Percentiles rank a stretch among this genome's conserved stretches.
Evolutionary conservation across 1,140 invertebrate genomes (phyloP).

Genomic region (Penaeus vannamei): DNA sequence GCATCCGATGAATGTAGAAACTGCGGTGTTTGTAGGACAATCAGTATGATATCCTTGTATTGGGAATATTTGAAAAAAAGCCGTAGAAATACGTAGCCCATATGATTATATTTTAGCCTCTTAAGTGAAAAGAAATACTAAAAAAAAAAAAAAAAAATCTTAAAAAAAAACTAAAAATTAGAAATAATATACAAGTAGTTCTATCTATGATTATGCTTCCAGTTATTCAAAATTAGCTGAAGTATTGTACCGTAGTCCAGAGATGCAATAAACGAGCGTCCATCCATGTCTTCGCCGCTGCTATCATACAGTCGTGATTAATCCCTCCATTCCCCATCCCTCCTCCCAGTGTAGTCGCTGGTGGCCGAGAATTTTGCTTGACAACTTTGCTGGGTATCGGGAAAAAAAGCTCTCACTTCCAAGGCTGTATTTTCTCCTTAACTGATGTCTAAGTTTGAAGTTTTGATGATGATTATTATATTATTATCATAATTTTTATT

Average conservation of each 20-base stretch:
- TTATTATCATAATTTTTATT: too few relatives aligned
- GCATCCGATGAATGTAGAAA: conserved; percentile 12
- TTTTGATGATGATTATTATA: too few relatives aligned
- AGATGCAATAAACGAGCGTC: conserved; percentile 34
- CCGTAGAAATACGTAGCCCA: background rate
- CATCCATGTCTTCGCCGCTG: conserved; percentile 49
- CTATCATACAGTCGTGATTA: conserved; percentile 47
- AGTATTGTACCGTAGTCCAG: conserved; percentile 11
- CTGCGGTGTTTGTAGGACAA: conserved; percentile 34
- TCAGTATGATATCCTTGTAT: conserved; percentile 26
- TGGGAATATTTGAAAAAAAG: background rate
- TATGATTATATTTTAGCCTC: background rate
- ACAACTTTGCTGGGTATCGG: too few relatives aligned
- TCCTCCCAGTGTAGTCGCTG: conserved; percentile 27
- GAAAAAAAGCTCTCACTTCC: too few relatives aligned
- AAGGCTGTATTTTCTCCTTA: too few relatives aligned
- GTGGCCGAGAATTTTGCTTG: conserved; percentile 26
- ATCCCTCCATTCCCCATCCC: conserved; percentile 48
- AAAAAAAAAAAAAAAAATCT: background rate
- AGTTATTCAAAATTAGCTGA: conserved; percentile 20
- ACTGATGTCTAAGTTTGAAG: too few relatives aligned
- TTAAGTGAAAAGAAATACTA: background rate
- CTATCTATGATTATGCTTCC: conserved; percentile 39
- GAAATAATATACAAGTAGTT: conserved; percentile 6
- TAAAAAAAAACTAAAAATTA: background rate